These are phyloP conservation scores for Grammomys dolichurus DNA, from an alignment of 2,113 vertebrate species.

Conservation along the genomic window DNA sequence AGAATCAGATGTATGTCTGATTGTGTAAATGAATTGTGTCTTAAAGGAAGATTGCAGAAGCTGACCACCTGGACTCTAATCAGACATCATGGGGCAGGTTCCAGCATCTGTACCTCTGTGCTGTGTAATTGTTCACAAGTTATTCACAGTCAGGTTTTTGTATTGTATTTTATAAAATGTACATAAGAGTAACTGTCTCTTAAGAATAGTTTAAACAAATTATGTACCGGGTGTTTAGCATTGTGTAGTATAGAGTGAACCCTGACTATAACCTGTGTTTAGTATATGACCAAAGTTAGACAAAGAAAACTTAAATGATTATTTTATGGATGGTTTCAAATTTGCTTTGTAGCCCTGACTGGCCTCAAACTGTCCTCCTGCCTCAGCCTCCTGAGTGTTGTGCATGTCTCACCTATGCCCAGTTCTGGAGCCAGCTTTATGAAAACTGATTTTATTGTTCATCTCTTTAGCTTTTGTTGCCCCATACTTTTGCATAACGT, in stretches of 20 bases:
- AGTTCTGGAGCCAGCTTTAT: background rate
- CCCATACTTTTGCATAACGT: background rate
- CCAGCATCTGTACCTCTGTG: background rate
- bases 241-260: background rate
- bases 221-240: background rate
- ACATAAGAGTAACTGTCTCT: background rate
- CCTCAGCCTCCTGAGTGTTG: background rate
- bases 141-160: background rate
- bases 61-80: background rate
- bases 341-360: background rate
- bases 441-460: constrained; percentile 36
- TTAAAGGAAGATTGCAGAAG: background rate
- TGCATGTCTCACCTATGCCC: background rate
- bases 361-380: background rate
- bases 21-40: background rate
- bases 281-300: background rate
- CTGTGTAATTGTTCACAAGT: background rate
- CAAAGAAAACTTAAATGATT: background rate
- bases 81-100: background rate
- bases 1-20: background rate
- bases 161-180: background rate
- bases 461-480: constrained; percentile 15
- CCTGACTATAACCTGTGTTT: background rate
- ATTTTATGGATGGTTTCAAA: background rate
- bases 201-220: background rate